Conservation (phyloP, 2,888 invertebrate genomes). For the Acanthoscelides obtectus region DNA sequence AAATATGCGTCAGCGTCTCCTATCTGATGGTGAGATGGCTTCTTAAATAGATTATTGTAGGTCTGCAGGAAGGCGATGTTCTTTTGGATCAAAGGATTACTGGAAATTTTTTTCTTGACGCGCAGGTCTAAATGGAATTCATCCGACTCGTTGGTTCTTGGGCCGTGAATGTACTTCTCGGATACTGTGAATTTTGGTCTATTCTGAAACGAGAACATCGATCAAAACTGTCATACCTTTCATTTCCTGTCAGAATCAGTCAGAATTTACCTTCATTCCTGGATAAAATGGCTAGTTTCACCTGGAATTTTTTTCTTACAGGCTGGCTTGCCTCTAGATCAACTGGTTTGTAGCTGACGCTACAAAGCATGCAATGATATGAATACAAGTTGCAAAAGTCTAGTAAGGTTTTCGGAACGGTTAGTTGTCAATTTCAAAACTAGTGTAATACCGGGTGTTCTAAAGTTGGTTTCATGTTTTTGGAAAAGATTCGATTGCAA, state of each 20-base stretch:
- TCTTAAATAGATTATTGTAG: slow-evolving; percentile 29
- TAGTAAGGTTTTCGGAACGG: neutral
- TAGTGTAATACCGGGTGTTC: neutral
- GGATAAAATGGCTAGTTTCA: neutral
- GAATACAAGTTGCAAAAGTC: neutral
- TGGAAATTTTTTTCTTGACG: slow-evolving; percentile 21
- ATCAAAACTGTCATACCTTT: slow-evolving; percentile 11
- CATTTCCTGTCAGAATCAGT: slow-evolving; percentile 12
- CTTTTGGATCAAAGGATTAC: slow-evolving; percentile 29
- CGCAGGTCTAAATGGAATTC: slow-evolving; percentile 18
- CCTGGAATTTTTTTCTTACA: neutral
- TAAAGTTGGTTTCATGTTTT: neutral
- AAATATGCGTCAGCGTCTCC: slow-evolving; percentile 42
- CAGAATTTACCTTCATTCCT: slow-evolving; percentile 19
- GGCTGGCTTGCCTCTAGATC: neutral
- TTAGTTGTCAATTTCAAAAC: neutral
- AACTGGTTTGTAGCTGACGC: neutral
- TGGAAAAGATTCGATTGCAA: no score
- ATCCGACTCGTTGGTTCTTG: slow-evolving; percentile 8
- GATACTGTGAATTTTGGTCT: slow-evolving; percentile 31
- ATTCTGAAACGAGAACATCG: slow-evolving; percentile 21
- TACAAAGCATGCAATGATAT: neutral
- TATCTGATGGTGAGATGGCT: slow-evolving; percentile 21
- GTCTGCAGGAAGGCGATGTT: slow-evolving; percentile 28
- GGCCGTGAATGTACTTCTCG: slow-evolving; percentile 19